A percentile compares a stretch with the other conserved stretches of the same genome.
Evolutionary conservation across 2,888 invertebrate genomes (phyloP).

Genomic region (Trilocha varians): DNA sequence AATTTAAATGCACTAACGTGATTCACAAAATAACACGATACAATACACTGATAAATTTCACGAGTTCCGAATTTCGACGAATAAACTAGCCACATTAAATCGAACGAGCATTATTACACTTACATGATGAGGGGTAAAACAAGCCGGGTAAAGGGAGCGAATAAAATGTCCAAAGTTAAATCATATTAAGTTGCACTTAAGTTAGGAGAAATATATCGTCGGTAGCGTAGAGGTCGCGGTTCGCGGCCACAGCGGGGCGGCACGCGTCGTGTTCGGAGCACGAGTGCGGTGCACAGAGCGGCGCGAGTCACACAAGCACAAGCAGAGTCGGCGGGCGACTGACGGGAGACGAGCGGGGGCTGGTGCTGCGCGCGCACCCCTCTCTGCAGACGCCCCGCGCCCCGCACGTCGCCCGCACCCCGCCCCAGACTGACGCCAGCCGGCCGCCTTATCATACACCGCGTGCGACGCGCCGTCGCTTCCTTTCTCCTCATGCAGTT

Average conservation of each 20-base stretch:
- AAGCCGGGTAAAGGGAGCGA: conserved; percentile 66
- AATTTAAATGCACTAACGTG: conserved; percentile 47
- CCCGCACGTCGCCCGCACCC: conserved; percentile 28
- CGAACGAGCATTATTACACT: conserved; percentile 68
- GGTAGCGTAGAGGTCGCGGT: conserved; percentile 75
- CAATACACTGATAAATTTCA: conserved; percentile 53
- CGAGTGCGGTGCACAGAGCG: conserved; percentile 72
- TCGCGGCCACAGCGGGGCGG: conserved; percentile 74
- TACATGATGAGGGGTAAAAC: conserved; percentile 70
- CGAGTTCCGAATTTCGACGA: conserved; percentile 67
- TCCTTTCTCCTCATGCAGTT: conserved; percentile 72
- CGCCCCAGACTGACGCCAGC: conserved; percentile 53
- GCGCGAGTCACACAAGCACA: conserved; percentile 74
- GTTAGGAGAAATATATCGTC: conserved; percentile 68
- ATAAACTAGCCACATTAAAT: conserved; percentile 47
- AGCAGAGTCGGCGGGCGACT: conserved; percentile 76
- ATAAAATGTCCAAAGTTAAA: conserved; percentile 63
- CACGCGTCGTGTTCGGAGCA: conserved; percentile 71
- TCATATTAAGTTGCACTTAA: conserved; percentile 68
- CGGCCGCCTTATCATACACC: conserved; percentile 67
- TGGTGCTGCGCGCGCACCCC: conserved; percentile 63
- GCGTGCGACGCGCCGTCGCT: conserved; percentile 64
- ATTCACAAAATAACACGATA: conserved; percentile 66
- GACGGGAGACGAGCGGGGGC: conserved; percentile 64
- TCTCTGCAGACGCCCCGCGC: conserved; percentile 27